Base-by-base conservation (phyloP, 2,888 invertebrate genomes). In the Cryptosula pallasiana region DNA sequence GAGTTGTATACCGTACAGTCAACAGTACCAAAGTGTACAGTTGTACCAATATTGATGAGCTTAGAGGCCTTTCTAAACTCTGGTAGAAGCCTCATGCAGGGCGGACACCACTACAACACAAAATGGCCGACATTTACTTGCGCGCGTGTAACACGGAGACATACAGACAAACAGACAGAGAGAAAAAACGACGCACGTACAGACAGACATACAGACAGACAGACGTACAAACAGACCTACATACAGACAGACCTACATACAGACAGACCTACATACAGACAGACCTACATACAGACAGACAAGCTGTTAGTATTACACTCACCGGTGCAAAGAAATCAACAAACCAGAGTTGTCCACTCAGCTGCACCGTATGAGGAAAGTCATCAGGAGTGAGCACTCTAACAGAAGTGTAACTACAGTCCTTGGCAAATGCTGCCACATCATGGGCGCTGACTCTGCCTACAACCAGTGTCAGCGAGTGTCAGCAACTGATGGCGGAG, bases 271-370 rank as follows among this genome's bases (percentile, higher is more conserved):
- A n/a, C n/a, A n/a, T n/a, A n/a, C n/a, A n/a, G n/a, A n/a, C n/a
- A n/a, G n/a, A n/a, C n/a, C n/a, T n/a, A n/a, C n/a, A n/a, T n/a
- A n/a, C n/a, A n/a, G n/a, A n/a, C n/a, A n/a, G n/a, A n/a, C n/a
- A n/a, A n/a, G n/a, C n/a, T 45, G 45, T 45, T 13, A 13, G 5
- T 13, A 1, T n/a, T 16, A 55, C 32, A 81, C 84, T 80, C 76
- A 87, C 87, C 32, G 91, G 91, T 0, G 91, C 90, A 82, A 90
- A 91, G 87, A 91, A 91, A 80, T 91, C 91, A 34, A 92, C 86
- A 77, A 91, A 88, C 90, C 90, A 91, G 35, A 82, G 79, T 45
- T 84, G 78, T 35, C 77, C 76, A 71, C 78, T 79, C 34, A 76
- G 71, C 74, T 81, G 81, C 69, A 81, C 78, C 2, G 78, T 75